Percentiles rank a stretch among this genome's conserved stretches.
These are phyloP conservation scores for Tretioscincus oriximinensis DNA, from an alignment of 2,113 vertebrate species.

Conservation along the genomic window DNA sequence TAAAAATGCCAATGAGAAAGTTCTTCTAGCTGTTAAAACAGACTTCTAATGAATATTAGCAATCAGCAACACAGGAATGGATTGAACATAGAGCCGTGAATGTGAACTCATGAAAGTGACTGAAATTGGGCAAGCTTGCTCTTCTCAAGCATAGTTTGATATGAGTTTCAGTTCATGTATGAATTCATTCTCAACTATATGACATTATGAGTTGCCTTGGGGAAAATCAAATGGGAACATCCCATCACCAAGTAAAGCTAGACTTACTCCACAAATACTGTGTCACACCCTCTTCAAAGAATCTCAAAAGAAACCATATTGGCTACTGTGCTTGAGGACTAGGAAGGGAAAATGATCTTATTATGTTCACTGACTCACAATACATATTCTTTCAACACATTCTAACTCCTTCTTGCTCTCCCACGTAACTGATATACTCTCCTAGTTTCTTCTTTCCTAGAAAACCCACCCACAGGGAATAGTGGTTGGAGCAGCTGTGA, in stretches of 20 bases:
- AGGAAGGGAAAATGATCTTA: no score
- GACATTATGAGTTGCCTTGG: neutral
- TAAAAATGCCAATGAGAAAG: neutral
- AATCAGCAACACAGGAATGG: neutral
- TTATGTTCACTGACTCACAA: no score
- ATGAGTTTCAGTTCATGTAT: conserved; percentile 11
- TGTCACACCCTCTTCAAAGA: no score
- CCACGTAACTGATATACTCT: neutral
- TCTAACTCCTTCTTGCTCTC: no score
- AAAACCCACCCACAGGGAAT: neutral
- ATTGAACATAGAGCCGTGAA: no score
- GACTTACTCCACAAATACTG: no score
- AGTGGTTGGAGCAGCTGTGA: no score
- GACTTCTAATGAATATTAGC: neutral
- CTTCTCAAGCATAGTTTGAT: neutral
- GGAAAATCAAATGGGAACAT: no score
- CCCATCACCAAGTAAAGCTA: no score
- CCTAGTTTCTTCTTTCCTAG: neutral
- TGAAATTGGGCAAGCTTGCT: neutral
- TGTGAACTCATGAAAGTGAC: neutral
- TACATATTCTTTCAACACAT: no score
- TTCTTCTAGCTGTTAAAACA: neutral
- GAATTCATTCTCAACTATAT: conserved; percentile 19
- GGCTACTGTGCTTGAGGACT: no score
- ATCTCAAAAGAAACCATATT: no score